Conservation (phyloP, 1,140 invertebrate genomes). For the Megathymus violae region DNA sequence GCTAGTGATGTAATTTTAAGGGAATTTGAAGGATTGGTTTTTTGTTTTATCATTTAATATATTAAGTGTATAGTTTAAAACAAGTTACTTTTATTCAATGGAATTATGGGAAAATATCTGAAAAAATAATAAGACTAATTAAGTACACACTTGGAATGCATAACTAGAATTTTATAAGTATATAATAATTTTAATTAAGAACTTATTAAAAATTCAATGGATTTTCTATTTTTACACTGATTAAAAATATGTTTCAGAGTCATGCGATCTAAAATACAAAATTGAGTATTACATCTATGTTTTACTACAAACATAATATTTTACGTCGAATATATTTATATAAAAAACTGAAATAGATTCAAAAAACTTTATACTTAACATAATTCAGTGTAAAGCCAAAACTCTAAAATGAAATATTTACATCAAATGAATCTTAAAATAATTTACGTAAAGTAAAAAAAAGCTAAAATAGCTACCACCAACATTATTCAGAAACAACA, state of each 20-base stretch:
- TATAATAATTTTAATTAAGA: not conserved
- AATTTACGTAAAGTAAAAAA: slow-evolving; percentile 15
- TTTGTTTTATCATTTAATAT: no score
- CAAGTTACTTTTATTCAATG: no score
- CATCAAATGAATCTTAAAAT: slow-evolving; percentile 2
- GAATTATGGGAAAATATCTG: slow-evolving; percentile 9
- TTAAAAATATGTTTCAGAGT: slow-evolving; percentile 22
- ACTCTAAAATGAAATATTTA: slow-evolving; percentile 40
- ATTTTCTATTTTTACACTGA: not conserved
- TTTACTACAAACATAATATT: slow-evolving; percentile 7
- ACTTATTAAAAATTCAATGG: slow-evolving; percentile 1
- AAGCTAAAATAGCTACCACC: slow-evolving; percentile 37
- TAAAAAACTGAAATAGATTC: slow-evolving; percentile 6
- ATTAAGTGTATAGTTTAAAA: no score
- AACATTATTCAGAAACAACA: slow-evolving; percentile 1
- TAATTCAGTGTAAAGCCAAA: slow-evolving; percentile 25
- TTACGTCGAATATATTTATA: not conserved
- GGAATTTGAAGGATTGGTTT: no score
- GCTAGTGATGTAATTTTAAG: no score
- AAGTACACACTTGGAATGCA: slow-evolving; percentile 64
- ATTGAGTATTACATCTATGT: slow-evolving; percentile 46
- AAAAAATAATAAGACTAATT: slow-evolving; percentile 47
- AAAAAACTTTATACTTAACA: not conserved
- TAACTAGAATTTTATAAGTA: slow-evolving; percentile 21
- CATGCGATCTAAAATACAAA: slow-evolving; percentile 14